phyloP scores from a whole-genome alignment of 1,140 invertebrate species.

The Drosophila subpulchrella region DNA sequence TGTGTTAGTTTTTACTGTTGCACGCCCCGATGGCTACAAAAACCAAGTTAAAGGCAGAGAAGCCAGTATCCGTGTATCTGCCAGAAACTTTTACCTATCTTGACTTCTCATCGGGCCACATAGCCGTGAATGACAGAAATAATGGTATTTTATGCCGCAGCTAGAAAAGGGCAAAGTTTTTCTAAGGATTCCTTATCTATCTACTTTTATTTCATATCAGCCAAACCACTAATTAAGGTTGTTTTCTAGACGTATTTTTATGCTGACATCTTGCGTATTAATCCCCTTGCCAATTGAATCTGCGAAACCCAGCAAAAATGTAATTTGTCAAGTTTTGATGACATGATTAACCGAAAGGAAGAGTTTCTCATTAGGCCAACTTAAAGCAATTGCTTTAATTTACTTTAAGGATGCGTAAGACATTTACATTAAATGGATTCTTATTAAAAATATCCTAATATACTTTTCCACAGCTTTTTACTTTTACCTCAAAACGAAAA shows the following conservation, averaged over 20 bases:
- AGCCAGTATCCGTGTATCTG: constrained; percentile 14
- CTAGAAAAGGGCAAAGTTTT: constrained; percentile 5
- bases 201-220: background rate
- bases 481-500: too few relatives aligned
- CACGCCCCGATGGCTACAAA: constrained; percentile 13
- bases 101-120: constrained; percentile 19
- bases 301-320: background rate
- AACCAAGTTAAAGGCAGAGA: constrained; percentile 1
- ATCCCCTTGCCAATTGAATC: background rate
- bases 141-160: constrained; percentile 6
- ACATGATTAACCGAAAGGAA: background rate
- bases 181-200: constrained; percentile 14
- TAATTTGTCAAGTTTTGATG: constrained; percentile 13
- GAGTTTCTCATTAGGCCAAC: background rate
- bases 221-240: constrained; percentile 15
- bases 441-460: too few relatives aligned
- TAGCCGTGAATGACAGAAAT: constrained; percentile 5
- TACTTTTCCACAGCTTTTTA: too few relatives aligned
- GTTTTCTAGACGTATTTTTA: background rate
- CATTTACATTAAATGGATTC: background rate
- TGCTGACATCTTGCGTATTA: background rate
- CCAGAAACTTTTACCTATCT: constrained; percentile 31
- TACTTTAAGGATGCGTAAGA: background rate
- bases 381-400: background rate
- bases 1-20: constrained; percentile 12